Conservation (phyloP, 2,888 invertebrate species). For the Mesorhabditis sp. region DNA sequence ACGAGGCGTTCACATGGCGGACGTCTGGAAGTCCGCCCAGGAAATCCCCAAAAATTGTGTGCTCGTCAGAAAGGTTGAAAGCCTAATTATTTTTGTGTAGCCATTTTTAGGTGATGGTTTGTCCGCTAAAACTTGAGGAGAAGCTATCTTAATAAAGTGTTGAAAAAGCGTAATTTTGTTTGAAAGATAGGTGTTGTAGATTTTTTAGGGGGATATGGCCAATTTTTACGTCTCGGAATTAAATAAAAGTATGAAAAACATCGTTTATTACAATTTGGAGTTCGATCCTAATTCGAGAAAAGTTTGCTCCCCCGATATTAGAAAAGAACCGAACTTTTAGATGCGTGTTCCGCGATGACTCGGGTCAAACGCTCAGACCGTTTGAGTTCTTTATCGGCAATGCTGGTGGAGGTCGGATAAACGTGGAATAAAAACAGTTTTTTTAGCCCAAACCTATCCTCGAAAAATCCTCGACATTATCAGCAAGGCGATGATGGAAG, state of each 20-base stretch:
- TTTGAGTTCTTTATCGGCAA: constrained; percentile 26
- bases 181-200: no score
- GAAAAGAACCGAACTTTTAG: constrained; percentile 5
- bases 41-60: constrained; percentile 34
- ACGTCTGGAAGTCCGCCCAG: constrained; percentile 18
- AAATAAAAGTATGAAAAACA: no score
- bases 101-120: constrained; percentile 33
- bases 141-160: no score
- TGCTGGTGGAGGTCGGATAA: neutral
- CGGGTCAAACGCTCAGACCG: constrained; percentile 25
- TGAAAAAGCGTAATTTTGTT: no score
- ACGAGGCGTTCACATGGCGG: constrained; percentile 17
- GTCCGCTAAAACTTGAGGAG: constrained; percentile 25
- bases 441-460: constrained; percentile 6
- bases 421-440: neutral
- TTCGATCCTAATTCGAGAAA: no score
- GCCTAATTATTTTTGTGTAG: neutral
- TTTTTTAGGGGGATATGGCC: no score
- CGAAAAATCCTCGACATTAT: constrained; percentile 26
- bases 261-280: no score
- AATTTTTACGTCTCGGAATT: no score
- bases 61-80: constrained; percentile 23
- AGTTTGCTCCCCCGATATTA: no score
- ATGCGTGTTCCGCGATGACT: constrained; percentile 44
- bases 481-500: constrained; percentile 27